Conservation (phyloP, 2,888 invertebrate genomes). For the Macroteleia sp. region DNA sequence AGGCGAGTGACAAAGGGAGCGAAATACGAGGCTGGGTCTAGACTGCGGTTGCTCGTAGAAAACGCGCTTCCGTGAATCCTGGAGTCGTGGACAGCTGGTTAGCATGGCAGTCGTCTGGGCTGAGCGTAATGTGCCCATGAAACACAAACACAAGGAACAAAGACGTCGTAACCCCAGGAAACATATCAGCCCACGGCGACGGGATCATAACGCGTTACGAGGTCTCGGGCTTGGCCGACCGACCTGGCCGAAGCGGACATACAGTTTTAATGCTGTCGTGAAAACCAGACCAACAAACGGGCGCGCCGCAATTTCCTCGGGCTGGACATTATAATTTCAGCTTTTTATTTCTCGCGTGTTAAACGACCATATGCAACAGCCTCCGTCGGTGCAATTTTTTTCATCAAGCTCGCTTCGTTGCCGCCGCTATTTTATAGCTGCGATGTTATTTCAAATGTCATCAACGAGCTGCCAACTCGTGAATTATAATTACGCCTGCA, state of each 20-base stretch:
- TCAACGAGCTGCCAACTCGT: slow-evolving; percentile 52
- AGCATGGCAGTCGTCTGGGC: slow-evolving; percentile 44
- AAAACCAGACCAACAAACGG: slow-evolving; percentile 69
- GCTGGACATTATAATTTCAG: slow-evolving; percentile 53
- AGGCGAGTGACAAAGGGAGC: slow-evolving; percentile 34
- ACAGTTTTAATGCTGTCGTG: slow-evolving; percentile 78
- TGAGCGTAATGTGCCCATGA: slow-evolving; percentile 51
- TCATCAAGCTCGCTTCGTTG: slow-evolving; percentile 41
- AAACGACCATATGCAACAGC: slow-evolving; percentile 49
- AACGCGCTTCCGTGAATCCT: slow-evolving; percentile 67
- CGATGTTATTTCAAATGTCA: slow-evolving; percentile 51
- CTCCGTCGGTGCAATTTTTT: slow-evolving; percentile 30
- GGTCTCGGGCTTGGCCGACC: slow-evolving; percentile 66
- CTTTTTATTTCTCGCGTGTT: slow-evolving; percentile 49
- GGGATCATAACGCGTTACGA: slow-evolving; percentile 76
- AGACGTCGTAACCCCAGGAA: slow-evolving; percentile 75
- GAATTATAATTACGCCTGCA: slow-evolving; percentile 43
- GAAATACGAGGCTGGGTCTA: slow-evolving; percentile 38
- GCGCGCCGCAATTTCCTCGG: slow-evolving; percentile 51
- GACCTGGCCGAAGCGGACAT: slow-evolving; percentile 69
- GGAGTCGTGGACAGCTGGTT: slow-evolving; percentile 65
- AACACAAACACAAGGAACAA: slow-evolving; percentile 72
- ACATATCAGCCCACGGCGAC: slow-evolving; percentile 74
- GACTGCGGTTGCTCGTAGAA: slow-evolving; percentile 39
- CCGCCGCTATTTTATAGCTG: slow-evolving; percentile 33